phyloP scores from a whole-genome alignment of 2,797 vertebrate species.

The Lagodon rhomboides region DNA sequence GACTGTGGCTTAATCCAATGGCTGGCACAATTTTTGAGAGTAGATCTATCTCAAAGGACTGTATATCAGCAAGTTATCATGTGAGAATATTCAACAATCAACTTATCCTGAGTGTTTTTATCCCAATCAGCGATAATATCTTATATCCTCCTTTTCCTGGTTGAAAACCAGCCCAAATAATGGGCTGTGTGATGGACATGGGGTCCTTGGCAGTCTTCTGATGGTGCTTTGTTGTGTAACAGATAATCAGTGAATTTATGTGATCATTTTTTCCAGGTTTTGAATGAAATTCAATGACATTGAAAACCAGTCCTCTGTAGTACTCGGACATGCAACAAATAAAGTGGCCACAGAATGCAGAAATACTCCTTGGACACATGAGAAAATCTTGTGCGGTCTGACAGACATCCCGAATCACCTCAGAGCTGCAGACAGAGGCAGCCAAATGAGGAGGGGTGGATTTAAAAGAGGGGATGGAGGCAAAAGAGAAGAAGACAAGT shows the following conservation, averaged over 20 bases:
- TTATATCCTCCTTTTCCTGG: too few species aligned
- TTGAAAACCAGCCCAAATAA: too few species aligned
- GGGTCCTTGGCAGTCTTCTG: background rate
- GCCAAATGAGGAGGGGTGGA: constrained; percentile 34
- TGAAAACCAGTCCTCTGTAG: background rate
- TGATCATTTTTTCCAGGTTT: constrained; percentile 14
- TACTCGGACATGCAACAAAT: constrained; percentile 22
- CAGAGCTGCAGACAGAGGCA: constrained; percentile 42
- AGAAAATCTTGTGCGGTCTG: constrained; percentile 58
- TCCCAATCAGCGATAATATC: too few species aligned
- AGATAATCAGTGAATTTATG: background rate
- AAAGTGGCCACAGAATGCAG: constrained; percentile 36
- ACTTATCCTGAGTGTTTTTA: too few species aligned
- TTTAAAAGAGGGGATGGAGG: constrained; percentile 18
- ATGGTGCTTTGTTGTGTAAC: background rate
- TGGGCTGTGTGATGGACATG: background rate
- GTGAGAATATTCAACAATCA: too few species aligned
- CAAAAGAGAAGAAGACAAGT: constrained; percentile 49
- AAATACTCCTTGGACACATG: constrained; percentile 37
- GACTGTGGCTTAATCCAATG: background rate
- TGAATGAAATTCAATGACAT: constrained; percentile 2
- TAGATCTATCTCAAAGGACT: too few species aligned
- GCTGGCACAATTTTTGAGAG: background rate
- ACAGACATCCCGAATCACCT: constrained; percentile 46
- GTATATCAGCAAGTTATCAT: too few species aligned